Base-by-base conservation (phyloP, 2,888 invertebrate species). In the Trachelus tabidus region DNA sequence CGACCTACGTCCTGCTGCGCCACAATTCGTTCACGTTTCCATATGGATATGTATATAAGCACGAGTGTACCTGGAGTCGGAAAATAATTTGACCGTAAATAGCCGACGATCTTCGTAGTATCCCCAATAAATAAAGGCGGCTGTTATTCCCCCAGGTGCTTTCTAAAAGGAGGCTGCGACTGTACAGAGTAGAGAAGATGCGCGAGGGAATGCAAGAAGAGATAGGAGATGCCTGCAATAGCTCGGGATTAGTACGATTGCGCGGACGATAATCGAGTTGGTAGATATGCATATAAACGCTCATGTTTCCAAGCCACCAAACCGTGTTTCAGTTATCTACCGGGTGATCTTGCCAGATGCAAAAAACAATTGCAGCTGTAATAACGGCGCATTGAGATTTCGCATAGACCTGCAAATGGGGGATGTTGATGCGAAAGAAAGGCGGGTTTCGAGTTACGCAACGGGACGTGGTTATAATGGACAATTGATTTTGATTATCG, bases 211-310 rank as follows among this genome's bases (percentile, higher is more conserved):
- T 74, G 74, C 74, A 12, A 35, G 37, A 74, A 35, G 23, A 35
- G 37, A 35, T 76, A 80, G 79, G 82, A 79, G 81, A 79, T 81
- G 79, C 81, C 84, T 82, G 82, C 84, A 83, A 85, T 84, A 84
- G 83, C 82, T 83, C 79, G 81, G 81, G 84, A 1, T 23, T 30
- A 80, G 83, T 84, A 83, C 87, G 86, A 87, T 88, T 84, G 83
- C 82, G 82, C 81, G 82, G 83, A 84, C 85, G 87, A 87, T 87
- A 87, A 88, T 87, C 86, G 86, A 78, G 85, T 85, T 77, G 81
- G 78, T 83, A 87, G 86, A 87, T 87, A 88, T 85, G 85, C 87
- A 86, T 86, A 56, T 56, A 86, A 87, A 84, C 83, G 87, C 81
- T 84, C 81, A 79, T 78, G 82, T 79, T 81, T 76, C 80, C 12